Evolutionary conservation across 2,113 vertebrate species (phyloP).

Genomic region (Cololabis saira): DNA sequence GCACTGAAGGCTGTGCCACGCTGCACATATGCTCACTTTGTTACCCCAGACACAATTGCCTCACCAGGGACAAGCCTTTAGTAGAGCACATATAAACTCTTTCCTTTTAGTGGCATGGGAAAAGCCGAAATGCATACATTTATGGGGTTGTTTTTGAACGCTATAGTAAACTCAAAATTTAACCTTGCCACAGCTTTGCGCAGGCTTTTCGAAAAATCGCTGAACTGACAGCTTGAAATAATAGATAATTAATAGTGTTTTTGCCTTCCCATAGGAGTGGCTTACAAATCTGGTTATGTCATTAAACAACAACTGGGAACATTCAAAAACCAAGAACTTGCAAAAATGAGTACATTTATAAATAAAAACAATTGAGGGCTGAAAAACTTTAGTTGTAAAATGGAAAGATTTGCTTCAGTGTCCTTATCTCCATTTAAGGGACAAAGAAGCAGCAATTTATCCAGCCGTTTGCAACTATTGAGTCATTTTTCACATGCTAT

Average conservation of each 20-base stretch:
- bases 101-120: constrained; percentile 65
- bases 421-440: too few species aligned
- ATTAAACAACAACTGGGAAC: constrained; percentile 29
- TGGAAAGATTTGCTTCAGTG: constrained; percentile 7
- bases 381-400: constrained; percentile 15
- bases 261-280: constrained; percentile 2
- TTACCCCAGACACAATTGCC: constrained; percentile 71
- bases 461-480: too few species aligned
- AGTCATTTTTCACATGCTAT: background rate
- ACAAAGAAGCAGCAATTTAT: too few species aligned
- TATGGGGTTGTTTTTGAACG: constrained; percentile 47
- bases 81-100: constrained; percentile 68
- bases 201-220: constrained; percentile 32
- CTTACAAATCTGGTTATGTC: constrained; percentile 24
- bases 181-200: constrained; percentile 53
- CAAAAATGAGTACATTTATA: background rate
- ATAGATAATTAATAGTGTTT: constrained; percentile 49
- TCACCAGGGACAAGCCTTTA: constrained; percentile 73
- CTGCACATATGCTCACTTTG: constrained; percentile 70
- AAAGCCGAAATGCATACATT: constrained; percentile 65
- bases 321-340: background rate
- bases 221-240: constrained; percentile 52
- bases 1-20: constrained; percentile 42
- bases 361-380: background rate
- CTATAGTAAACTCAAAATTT: constrained; percentile 64